Percentiles rank a stretch among this genome's conserved stretches.
Evolutionary conservation across 2,797 vertebrate genomes (phyloP).

Genomic region (Arvicola amphibius): DNA sequence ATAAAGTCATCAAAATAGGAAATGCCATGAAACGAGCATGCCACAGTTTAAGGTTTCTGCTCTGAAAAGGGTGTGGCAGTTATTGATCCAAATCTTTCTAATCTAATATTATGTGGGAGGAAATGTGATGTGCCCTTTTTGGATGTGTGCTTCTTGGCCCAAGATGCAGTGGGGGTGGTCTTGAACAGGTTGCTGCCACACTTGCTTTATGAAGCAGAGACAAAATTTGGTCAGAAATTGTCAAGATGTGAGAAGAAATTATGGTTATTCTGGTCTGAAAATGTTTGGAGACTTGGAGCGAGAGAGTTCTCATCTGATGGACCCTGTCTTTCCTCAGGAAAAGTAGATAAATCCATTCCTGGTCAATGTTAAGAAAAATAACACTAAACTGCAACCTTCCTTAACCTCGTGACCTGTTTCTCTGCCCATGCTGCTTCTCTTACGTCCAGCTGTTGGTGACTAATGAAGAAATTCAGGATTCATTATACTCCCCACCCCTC

Average conservation of each 20-base stretch:
- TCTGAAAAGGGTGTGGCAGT: neutral
- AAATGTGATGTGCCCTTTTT: neutral
- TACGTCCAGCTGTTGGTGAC: no score
- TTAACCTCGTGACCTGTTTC: neutral
- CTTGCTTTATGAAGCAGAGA: neutral
- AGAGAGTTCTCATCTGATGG: neutral
- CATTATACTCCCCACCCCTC: neutral
- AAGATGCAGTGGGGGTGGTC: neutral
- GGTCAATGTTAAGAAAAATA: neutral
- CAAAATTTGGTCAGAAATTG: neutral
- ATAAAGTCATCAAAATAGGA: neutral
- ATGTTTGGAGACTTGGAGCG: neutral
- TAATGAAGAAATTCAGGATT: conserved; percentile 18
- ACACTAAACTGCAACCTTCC: neutral
- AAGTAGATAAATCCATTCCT: neutral
- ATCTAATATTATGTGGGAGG: neutral
- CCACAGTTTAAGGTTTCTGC: neutral
- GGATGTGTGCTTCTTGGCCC: neutral
- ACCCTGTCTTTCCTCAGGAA: neutral
- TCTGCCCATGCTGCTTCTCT: neutral
- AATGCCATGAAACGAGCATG: neutral
- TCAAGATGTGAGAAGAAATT: neutral
- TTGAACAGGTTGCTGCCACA: neutral
- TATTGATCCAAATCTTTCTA: conserved; percentile 14
- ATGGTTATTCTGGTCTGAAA: neutral